Evolutionary conservation across 2,113 vertebrate genomes (phyloP).

Genomic region (Toxostoma redivivum): DNA sequence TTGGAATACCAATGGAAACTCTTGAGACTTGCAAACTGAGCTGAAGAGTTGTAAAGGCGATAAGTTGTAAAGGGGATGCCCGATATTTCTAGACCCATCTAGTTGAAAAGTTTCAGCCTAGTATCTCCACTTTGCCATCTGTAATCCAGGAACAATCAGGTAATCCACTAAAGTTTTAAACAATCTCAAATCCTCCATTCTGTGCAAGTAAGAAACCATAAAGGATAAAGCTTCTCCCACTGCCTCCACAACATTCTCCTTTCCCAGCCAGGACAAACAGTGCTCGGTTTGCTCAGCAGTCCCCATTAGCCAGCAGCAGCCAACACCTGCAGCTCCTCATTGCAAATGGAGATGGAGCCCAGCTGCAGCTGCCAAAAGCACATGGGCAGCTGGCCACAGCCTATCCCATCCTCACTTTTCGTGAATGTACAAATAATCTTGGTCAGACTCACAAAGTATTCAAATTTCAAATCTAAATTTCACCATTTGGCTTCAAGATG

Average conservation of each 20-base stretch:
- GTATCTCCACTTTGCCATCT: neutral
- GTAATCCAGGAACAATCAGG: neutral
- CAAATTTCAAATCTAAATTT: neutral
- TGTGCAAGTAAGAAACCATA: neutral
- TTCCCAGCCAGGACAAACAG: neutral
- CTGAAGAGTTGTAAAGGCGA: neutral
- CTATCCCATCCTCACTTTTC: rapidly evolving
- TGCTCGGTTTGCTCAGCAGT: rapidly evolving
- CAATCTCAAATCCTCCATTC: neutral
- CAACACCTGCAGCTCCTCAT: neutral
- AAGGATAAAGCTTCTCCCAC: neutral
- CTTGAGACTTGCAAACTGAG: neutral
- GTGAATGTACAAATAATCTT: neutral
- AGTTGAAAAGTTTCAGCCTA: neutral
- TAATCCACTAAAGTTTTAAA: neutral
- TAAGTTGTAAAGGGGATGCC: neutral
- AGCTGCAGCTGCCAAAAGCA: neutral
- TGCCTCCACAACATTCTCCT: rapidly evolving
- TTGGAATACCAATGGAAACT: neutral
- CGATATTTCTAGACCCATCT: neutral
- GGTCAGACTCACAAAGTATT: neutral
- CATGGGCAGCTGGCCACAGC: neutral
- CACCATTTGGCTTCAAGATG: neutral
- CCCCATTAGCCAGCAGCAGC: neutral
- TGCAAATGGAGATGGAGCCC: neutral